A percentile compares a stretch with the other conserved stretches of the same genome.
Evolutionary conservation across 2,888 invertebrate species (phyloP).

Genomic region (Chalcis sispes): DNA sequence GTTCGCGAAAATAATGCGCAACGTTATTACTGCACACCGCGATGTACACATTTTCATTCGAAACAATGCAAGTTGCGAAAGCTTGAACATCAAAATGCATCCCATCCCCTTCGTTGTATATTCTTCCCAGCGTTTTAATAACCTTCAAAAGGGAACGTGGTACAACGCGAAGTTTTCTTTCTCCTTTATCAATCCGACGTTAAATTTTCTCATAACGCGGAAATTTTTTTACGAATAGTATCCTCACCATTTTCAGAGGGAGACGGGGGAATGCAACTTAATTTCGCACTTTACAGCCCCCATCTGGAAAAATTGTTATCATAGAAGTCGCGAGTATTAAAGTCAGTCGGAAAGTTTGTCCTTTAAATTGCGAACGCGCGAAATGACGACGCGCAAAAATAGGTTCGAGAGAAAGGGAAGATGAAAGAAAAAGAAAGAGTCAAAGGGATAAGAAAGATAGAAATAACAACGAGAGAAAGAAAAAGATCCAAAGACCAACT

Average conservation of each 20-base stretch:
- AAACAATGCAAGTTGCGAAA: conserved; percentile 14
- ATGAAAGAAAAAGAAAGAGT: not conserved
- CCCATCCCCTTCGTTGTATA: not conserved
- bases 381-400: not conserved
- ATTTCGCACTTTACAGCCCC: conserved; percentile 37
- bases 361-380: not conserved
- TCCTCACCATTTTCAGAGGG: too few species aligned
- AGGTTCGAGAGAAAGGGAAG: not conserved
- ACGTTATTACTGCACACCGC: conserved; percentile 10
- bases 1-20: conserved; percentile 9
- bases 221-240: not conserved
- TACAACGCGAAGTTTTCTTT: too few species aligned
- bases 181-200: not conserved
- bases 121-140: conserved; percentile 7
- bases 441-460: not conserved
- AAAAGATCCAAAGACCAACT: not conserved
- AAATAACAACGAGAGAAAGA: not conserved
- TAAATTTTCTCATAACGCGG: conserved; percentile 29
- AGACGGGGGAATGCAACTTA: conserved; percentile 16
- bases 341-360: not conserved
- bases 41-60: not conserved
- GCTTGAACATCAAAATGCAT: conserved; percentile 9
- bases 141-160: conserved; percentile 19
- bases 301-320: conserved; percentile 21
- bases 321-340: not conserved